Evolutionary conservation across 2,797 vertebrate genomes (phyloP), one percentile per base, ranked within the genome.

Genomic region (Microctenopoma steveboyesi): DNA sequence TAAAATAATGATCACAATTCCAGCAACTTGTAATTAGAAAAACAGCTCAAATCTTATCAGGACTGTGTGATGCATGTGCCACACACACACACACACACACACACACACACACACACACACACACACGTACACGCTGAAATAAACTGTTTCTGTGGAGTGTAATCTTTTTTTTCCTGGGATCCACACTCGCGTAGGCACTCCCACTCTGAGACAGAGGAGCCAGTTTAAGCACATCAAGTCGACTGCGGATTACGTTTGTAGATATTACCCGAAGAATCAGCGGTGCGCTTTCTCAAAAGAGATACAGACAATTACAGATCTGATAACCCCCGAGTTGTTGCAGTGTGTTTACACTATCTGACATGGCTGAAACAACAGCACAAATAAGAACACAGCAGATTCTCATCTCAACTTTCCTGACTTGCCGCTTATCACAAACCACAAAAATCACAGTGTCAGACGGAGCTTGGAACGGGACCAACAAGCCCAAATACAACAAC

Each of bases 1-100:
- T 90, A 88, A 93, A 93, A 91, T 92, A 94, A 94, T 90, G 91
- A 93, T 93, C 92, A 86, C 89, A 91, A 93, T 94, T 93, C 89
- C 87, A 77, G 87, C 86, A 90, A 93, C 89, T 93, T 92, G 89
- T 93, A 94, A 94, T 94, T 93, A 92, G 91, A 92, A 92, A 92
- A 94, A 92, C 90, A 89, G 89, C 91, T 90, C 83, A 87, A 93
- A 93, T 92, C 90, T 94, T 93, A 94, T 94, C 92, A 69, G 86
- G 79, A 49, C 74, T 0, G 87, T 65, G 72, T 80, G 90, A 92
- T 92, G 90, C 90, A 85, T 92, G 88, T 78, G 76, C 73, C 78
- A 77, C 79, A 79, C 90, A 82, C 81, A 85, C 18, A 54, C 74
- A 59, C 72, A 66, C 55, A 18, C 67, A 65, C 37, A 33, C 18